Percentiles rank a stretch among this genome's conserved stretches.
phyloP scores from a whole-genome alignment of 2,797 vertebrate species.

The Lepus townsendii region DNA sequence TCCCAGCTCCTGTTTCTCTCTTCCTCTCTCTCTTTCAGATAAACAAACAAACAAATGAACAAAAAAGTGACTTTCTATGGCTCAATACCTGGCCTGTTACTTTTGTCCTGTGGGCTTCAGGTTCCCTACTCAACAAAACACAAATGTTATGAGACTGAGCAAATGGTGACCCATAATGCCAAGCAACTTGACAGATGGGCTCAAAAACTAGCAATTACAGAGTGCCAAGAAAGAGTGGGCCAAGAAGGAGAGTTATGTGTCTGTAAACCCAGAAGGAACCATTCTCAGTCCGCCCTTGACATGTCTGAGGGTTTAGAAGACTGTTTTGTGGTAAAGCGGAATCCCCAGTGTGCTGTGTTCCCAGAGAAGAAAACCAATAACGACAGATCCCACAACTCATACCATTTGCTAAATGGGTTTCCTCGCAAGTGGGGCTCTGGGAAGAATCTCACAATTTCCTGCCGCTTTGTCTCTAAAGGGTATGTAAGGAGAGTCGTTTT shows the following conservation, averaged over 20 bases:
- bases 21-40: too few species aligned
- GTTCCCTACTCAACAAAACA: conserved; percentile 47
- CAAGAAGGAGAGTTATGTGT: conserved; percentile 78
- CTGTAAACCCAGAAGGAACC: conserved; percentile 73
- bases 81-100: conserved; percentile 6
- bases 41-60: too few species aligned
- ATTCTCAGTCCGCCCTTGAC: conserved; percentile 79
- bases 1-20: too few species aligned
- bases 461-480: conserved; percentile 69
- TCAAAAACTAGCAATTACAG: conserved; percentile 73
- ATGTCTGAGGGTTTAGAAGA: conserved; percentile 80
- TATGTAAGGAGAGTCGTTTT: conserved; percentile 50
- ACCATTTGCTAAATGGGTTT: conserved; percentile 79
- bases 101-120: conserved; percentile 50
- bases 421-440: conserved; percentile 72
- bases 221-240: conserved; percentile 66
- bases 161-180: conserved; percentile 56
- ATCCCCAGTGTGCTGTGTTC: conserved; percentile 80
- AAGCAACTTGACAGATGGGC: conserved; percentile 19
- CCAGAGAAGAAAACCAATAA: conserved; percentile 80
- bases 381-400: conserved; percentile 75
- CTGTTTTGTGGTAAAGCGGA: conserved; percentile 75
- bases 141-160: conserved; percentile 58
- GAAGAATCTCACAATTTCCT: conserved; percentile 81
- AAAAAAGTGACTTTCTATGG: neutral